Evolutionary conservation across 2,888 invertebrate genomes (phyloP).

Genomic region (Hyppa rectilinea): DNA sequence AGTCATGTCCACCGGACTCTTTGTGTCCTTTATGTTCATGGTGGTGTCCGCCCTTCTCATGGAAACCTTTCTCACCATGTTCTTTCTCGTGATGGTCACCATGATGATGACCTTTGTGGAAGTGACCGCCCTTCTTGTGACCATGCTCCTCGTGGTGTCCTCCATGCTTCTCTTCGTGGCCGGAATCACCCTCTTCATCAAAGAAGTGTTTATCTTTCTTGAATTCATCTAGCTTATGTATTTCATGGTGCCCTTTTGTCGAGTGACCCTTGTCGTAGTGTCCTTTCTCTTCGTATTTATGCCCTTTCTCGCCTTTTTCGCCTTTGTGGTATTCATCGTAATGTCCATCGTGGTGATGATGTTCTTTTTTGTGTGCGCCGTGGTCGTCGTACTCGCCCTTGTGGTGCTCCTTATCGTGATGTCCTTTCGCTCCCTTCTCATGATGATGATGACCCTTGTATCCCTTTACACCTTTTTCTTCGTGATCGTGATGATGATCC

Average conservation of each 20-base stretch:
- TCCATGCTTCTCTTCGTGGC: constrained; percentile 95
- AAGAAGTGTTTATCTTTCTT: constrained; percentile 97
- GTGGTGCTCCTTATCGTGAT: constrained; percentile 93
- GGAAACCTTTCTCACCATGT: constrained; percentile 95
- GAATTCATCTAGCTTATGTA: constrained; percentile 96
- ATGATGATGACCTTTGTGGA: constrained; percentile 95
- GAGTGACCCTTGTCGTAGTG: constrained; percentile 96
- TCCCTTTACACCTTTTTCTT: constrained; percentile 93
- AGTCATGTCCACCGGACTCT: constrained; percentile 94
- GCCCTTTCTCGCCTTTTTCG: constrained; percentile 92
- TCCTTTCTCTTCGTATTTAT: constrained; percentile 92
- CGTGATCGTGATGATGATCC: constrained; percentile 92
- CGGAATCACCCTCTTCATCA: constrained; percentile 95
- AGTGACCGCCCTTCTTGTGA: constrained; percentile 95
- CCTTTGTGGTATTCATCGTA: constrained; percentile 92
- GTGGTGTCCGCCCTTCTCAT: constrained; percentile 95
- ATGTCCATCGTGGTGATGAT: constrained; percentile 92
- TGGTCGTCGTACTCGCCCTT: constrained; percentile 92
- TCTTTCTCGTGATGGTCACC: constrained; percentile 94
- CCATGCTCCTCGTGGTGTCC: constrained; percentile 95
- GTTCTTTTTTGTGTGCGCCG: constrained; percentile 91
- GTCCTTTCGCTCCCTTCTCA: constrained; percentile 93
- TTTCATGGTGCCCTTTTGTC: constrained; percentile 96
- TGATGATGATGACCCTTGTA: constrained; percentile 93
- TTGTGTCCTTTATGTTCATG: constrained; percentile 95